Base-by-base conservation (phyloP, 2,113 vertebrate genomes). In the Megaceryle maxima region DNA sequence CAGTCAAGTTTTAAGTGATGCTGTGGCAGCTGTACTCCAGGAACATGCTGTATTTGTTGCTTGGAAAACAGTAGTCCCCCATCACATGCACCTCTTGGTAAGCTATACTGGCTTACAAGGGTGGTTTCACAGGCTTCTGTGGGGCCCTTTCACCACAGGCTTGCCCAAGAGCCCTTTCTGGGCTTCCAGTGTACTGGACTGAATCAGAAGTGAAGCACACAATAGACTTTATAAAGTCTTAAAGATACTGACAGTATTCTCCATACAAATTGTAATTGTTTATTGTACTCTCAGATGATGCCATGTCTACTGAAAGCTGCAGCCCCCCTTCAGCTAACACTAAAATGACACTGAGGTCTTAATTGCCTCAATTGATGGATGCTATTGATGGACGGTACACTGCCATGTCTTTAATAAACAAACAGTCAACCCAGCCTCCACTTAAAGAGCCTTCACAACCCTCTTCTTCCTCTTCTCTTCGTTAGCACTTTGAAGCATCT, bases 401-500 rank as follows among this genome's bases (percentile, higher is more conserved):
- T 96, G 67, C 69, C 46, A 12, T 51, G 80, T 80, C 64, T 80
- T 76, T 41, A 33, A 83, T 90, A 63, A 92, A 62, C 82, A 20
- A 62, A 29, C 66, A 51, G 62, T 22, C 55, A 64, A 10, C n/a
- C 31, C 4, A 59, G 60, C 43, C 39, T 74, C 19, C 12, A 4
- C 48, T 74, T 43, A 16, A 62, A 37, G 24, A 74, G 9, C 6
- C 7, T 6, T 90, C 33, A 59, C 29, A 87, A 50, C 13, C 24
- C 35, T 59, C 9, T 46, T 85, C 74, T 21, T 10, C 19, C 22
- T 81, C 87, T 93, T 97, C 60, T 80, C 28, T 89, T 84, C 5
- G 3, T 92, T 96, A 96, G 83, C 62, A 51, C 90, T 98, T 97
- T 53, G 90, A 97, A 85, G 78, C 94, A 86, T 95, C 79, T 92